Evolutionary conservation across 2,113 vertebrate genomes (phyloP).

Genomic region (Poeciliopsis prolifica): DNA sequence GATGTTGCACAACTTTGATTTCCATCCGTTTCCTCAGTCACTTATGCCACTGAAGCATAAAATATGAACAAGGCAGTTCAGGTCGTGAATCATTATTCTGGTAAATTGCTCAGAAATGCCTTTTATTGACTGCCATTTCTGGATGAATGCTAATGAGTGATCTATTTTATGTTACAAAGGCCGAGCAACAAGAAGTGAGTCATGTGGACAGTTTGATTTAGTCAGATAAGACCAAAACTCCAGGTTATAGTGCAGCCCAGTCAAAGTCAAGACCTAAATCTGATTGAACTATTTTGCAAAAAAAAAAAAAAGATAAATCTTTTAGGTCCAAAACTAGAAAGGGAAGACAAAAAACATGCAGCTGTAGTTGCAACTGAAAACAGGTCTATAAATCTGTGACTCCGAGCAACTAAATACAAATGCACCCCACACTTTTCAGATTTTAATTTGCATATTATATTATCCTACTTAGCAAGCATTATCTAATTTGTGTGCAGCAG

Average conservation of each 20-base stretch:
- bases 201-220: not conserved
- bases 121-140: not conserved
- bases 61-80: constrained; percentile 9
- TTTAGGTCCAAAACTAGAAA: no score
- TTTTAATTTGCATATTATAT: not conserved
- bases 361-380: not conserved
- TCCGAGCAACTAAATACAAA: not conserved
- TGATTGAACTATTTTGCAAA: not conserved
- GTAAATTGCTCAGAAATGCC: not conserved
- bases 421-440: not conserved
- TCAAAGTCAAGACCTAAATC: not conserved
- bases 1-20: constrained; percentile 67
- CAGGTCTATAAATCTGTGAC: not conserved
- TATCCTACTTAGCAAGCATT: not conserved
- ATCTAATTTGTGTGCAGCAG: not conserved
- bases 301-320: no score
- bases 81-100: not conserved
- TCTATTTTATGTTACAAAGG: not conserved
- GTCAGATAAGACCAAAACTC: not conserved
- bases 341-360: not conserved
- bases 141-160: not conserved
- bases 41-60: constrained; percentile 42
- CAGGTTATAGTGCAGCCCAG: not conserved
- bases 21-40: constrained; percentile 49
- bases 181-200: not conserved